phyloP scores from a whole-genome alignment of 2,113 vertebrate species.

The Monopterus albus region DNA sequence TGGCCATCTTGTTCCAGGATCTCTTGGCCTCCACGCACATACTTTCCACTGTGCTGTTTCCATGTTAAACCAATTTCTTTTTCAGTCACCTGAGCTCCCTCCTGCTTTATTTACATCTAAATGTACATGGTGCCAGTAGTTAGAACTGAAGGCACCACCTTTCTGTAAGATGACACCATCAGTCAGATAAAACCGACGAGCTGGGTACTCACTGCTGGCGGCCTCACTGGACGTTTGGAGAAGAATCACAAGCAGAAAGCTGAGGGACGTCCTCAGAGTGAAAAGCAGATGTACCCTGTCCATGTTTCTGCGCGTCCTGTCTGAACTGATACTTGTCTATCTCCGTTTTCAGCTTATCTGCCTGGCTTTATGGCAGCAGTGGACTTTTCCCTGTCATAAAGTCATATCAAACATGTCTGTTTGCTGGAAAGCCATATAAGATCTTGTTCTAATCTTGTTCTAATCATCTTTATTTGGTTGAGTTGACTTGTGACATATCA shows the following conservation, averaged over 20 bases:
- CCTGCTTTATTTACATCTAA: not conserved
- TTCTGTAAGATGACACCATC: not conserved
- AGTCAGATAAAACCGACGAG: not conserved
- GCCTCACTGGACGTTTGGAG: slow-evolving; percentile 22
- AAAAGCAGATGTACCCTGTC: slow-evolving; percentile 38
- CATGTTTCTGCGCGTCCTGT: slow-evolving; percentile 54
- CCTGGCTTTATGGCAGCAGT: slow-evolving; percentile 61
- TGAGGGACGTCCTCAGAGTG: slow-evolving; percentile 12
- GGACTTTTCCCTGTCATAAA: slow-evolving; percentile 80
- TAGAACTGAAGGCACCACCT: no score
- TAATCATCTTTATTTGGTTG: not conserved
- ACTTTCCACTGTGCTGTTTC: no score
- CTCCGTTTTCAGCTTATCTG: slow-evolving; percentile 56
- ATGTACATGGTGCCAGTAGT: not conserved
- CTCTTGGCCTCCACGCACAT: no score
- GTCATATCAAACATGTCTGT: slow-evolving; percentile 6
- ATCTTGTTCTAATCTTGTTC: not conserved
- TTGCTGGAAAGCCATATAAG: slow-evolving; percentile 35
- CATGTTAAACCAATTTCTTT: no score
- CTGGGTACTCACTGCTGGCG: slow-evolving; percentile 29
- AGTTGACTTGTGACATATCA: not conserved
- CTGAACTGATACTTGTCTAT: not conserved
- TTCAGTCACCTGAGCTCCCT: no score
- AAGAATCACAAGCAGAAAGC: slow-evolving; percentile 51
- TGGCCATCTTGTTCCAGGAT: no score